phyloP scores from a whole-genome alignment of 2,888 invertebrate species.

The Thereva nobilitata region DNA sequence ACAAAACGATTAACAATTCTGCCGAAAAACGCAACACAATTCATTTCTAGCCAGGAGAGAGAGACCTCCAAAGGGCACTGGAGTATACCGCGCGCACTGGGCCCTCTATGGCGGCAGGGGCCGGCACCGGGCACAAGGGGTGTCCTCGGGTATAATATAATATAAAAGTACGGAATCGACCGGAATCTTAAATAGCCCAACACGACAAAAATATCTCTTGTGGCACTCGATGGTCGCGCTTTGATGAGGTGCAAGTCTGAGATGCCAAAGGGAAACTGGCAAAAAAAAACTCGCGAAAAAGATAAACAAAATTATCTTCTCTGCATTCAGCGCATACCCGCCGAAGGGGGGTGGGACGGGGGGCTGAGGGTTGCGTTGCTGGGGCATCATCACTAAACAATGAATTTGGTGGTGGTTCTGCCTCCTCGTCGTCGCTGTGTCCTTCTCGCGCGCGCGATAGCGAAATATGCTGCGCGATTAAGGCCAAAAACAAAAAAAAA shows the following conservation, averaged over 20 bases:
- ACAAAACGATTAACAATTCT: constrained; percentile 28
- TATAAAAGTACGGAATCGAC: not conserved
- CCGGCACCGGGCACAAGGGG: too few species aligned
- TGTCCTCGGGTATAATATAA: too few species aligned
- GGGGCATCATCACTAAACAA: constrained; percentile 11
- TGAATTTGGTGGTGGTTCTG: constrained; percentile 20
- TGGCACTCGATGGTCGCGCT: constrained; percentile 3
- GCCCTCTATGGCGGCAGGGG: too few species aligned
- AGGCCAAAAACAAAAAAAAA: constrained; percentile 17
- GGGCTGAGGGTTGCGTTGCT: not conserved
- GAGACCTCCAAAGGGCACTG: too few species aligned
- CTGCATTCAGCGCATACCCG: not conserved
- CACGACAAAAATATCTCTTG: not conserved
- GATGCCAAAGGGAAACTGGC: constrained; percentile 11
- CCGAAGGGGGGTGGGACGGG: not conserved
- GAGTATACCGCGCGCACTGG: too few species aligned
- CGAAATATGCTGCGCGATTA: constrained; percentile 1
- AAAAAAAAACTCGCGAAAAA: constrained; percentile 20
- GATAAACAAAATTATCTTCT: not conserved
- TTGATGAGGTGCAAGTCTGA: constrained; percentile 30
- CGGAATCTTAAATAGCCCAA: constrained; percentile 19
- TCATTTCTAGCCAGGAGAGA: constrained; percentile 8
- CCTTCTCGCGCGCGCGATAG: constrained; percentile 6
- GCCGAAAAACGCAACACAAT: constrained; percentile 28
- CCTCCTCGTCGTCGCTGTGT: constrained; percentile 18